Percentiles rank a stretch among this genome's conserved stretches.
phyloP scores from a whole-genome alignment of 1,140 invertebrate species.

The Meloidogyne floridensis region DNA sequence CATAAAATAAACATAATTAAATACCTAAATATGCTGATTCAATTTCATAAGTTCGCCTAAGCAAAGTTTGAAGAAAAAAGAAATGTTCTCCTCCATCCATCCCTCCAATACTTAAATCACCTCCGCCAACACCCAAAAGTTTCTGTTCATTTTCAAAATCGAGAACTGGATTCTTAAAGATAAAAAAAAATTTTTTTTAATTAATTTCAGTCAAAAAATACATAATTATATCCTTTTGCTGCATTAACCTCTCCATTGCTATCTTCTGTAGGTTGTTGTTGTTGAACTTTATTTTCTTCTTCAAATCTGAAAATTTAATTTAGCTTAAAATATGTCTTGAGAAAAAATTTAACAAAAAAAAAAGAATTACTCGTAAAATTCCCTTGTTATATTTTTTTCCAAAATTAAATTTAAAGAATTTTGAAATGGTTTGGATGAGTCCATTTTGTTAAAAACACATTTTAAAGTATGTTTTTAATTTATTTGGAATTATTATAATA shows the following conservation, averaged over 20 bases:
- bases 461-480: no score
- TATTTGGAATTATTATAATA: no score
- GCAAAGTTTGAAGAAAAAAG: constrained; percentile 56
- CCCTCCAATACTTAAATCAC: neutral
- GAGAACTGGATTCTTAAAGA: constrained; percentile 53
- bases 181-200: no score
- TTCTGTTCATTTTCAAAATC: constrained; percentile 49
- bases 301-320: constrained; percentile 29
- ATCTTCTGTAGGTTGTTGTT: constrained; percentile 26
- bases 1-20: no score
- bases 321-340: constrained; percentile 15
- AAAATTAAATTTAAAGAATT: no score
- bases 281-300: constrained; percentile 26
- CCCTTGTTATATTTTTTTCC: no score
- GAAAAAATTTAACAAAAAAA: no score
- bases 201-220: constrained; percentile 18
- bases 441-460: no score
- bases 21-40: constrained; percentile 56
- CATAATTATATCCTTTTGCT: constrained; percentile 8
- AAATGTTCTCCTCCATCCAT: constrained; percentile 32
- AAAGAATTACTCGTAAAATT: no score
- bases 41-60: constrained; percentile 60
- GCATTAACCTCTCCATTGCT: constrained; percentile 42
- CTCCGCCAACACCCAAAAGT: neutral
- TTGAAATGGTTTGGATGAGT: no score